Base-by-base conservation (phyloP, 2,797 vertebrate genomes). In the Alosa sapidissima region DNA sequence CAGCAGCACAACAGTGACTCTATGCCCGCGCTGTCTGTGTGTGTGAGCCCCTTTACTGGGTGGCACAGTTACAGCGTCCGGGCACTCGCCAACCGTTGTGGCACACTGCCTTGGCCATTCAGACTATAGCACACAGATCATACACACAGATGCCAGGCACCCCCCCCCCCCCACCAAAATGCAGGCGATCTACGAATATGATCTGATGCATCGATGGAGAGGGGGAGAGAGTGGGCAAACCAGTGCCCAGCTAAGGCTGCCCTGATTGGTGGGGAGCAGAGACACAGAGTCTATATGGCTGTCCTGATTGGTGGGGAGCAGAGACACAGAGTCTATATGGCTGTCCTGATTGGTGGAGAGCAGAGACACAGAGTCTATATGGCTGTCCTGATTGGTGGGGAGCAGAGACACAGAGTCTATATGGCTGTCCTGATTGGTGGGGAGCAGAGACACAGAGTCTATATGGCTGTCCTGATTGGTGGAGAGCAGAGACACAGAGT, bases 61-160 rank as follows among this genome's bases (percentile, higher is more conserved):
- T 65, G 62, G 24, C 8, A 33, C 62, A 11, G 9, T 11, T 33
- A 65, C 1, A 10, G 6, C 11, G 10, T 10, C 6, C 11, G 62
- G 24, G 24, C n/a, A n/a, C 62, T 11, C 24, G 62, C 62, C 62
- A 65, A 33, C 62, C 9, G 2, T n/a, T 10, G 62, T 33, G 62
- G 24, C 62, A 65, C 24, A 65, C 24, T 28, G 8, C 9, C 62
- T 65, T 65, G 62, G 62, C 62, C 24, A 21, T 11, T 33, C 24
- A 33, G 4, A 11, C 11, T 33, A 13, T 11, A 65, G 24, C 62
- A 1, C 24, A 28, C 62, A 13, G 55, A 65, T 65, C 24, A 65
- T 24, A 65, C 62, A 65, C 62, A 28, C 24, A 33, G 24, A 65
- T 13, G 62, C 62, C 24, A 68, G 85, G 84, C 86, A 49, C 24